Conservation (phyloP, 2,797 vertebrate genomes). For the Gadopsis marmoratus region DNA sequence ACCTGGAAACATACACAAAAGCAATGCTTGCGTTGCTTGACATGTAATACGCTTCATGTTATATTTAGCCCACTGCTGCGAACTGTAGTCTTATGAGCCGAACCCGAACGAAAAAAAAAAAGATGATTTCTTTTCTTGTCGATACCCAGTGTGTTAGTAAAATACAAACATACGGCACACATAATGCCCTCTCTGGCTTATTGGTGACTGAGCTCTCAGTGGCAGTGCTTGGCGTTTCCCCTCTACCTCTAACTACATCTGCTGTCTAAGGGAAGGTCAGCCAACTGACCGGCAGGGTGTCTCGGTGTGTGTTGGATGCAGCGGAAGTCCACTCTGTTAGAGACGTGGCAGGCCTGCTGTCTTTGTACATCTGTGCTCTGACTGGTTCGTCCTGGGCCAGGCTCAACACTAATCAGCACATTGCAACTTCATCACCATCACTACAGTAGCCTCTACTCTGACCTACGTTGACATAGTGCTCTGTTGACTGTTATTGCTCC, state of each 20-base stretch:
- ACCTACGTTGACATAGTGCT: conserved; percentile 63
- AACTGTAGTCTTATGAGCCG: not conserved
- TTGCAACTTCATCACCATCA: conserved; percentile 66
- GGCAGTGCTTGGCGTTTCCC: conserved; percentile 72
- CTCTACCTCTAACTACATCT: conserved; percentile 86
- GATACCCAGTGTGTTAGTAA: not conserved
- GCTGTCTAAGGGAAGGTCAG: conserved; percentile 87
- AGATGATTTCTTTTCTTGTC: not conserved
- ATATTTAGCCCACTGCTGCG: not conserved
- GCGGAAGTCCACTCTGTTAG: conserved; percentile 77
- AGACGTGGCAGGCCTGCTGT: conserved; percentile 70
- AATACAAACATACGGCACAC: conserved; percentile 32
- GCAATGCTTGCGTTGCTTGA: conserved; percentile 13
- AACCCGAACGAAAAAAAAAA: not conserved
- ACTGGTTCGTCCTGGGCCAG: conserved; percentile 57
- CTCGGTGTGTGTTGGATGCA: conserved; percentile 64
- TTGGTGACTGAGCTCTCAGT: conserved; percentile 74
- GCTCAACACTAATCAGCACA: conserved; percentile 68
- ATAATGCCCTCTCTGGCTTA: conserved; percentile 39
- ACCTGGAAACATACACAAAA: conserved; percentile 86
- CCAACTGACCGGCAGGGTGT: conserved; percentile 78
- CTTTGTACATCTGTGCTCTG: conserved; percentile 76
- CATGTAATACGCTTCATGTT: not conserved
- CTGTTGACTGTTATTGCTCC: conserved; percentile 46
- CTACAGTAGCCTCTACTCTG: conserved; percentile 46